phyloP scores from a whole-genome alignment of 1,140 invertebrate genomes.

The Eulimnadia texana region DNA sequence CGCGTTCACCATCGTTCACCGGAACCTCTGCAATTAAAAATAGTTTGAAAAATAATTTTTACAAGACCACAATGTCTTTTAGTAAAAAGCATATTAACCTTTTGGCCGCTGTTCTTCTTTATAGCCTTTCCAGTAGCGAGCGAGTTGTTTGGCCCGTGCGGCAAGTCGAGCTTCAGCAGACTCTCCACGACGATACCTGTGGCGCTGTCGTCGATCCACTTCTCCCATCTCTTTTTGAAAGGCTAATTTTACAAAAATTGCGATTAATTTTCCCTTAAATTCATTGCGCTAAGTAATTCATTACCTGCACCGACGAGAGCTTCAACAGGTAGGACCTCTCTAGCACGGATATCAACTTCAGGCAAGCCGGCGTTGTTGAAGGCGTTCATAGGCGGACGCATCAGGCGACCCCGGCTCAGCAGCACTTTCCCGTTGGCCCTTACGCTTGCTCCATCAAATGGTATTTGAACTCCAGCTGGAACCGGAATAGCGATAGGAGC shows the following conservation, averaged over 20 bases:
- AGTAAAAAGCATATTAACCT: not conserved
- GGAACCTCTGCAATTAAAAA: not conserved
- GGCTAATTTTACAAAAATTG: not conserved
- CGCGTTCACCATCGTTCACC: not conserved
- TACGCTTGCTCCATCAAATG: not conserved
- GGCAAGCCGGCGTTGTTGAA: not conserved
- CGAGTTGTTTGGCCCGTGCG: not conserved
- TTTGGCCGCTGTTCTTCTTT: not conserved
- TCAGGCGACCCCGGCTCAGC: conserved; percentile 2
- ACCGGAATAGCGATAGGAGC: conserved; percentile 17
- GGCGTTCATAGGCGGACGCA: not conserved
- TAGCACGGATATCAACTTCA: not conserved
- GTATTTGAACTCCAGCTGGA: not conserved
- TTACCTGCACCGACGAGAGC: not conserved
- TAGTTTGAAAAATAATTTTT: not conserved
- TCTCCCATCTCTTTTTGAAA: not conserved
- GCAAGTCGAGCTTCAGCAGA: not conserved
- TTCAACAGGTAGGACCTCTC: not conserved
- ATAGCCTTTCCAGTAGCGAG: not conserved
- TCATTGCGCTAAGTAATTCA: not conserved
- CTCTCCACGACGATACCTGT: not conserved
- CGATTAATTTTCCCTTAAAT: not conserved
- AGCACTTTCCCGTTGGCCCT: not conserved
- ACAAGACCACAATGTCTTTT: not conserved
- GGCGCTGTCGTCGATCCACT: conserved; percentile 2